Evolutionary conservation across 2,113 vertebrate species (phyloP).

Genomic region (Poeciliopsis occidentalis): DNA sequence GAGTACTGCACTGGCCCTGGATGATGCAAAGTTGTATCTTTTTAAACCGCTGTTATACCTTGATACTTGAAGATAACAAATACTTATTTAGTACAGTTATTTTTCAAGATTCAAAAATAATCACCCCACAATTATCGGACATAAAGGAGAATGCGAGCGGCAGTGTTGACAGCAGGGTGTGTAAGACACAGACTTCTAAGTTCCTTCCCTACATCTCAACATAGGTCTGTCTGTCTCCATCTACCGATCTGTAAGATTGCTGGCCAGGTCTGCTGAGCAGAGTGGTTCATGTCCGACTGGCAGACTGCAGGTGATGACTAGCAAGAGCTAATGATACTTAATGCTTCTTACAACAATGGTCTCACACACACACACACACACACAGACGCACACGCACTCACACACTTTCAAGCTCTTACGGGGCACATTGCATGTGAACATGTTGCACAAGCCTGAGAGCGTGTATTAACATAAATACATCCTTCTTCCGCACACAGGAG

Average conservation of each 20-base stretch:
- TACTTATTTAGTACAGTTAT: neutral
- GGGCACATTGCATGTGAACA: conserved; percentile 23
- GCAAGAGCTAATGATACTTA: conserved; percentile 78
- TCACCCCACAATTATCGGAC: neutral
- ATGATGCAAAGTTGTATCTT: neutral
- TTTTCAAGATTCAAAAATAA: conserved; percentile 6
- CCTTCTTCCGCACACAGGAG: neutral
- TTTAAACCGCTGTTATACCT: neutral
- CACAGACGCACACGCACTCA: conserved; percentile 19
- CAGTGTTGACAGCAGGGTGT: conserved; percentile 29
- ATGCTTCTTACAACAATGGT: conserved; percentile 59
- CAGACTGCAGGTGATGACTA: conserved; percentile 80
- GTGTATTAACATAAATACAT: neutral
- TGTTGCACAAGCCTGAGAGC: conserved; percentile 9
- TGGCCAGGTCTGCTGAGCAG: conserved; percentile 68
- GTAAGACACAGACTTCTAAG: conserved; percentile 21
- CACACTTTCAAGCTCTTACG: conserved; percentile 18
- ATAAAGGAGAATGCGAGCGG: conserved; percentile 16
- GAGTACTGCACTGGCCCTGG: neutral
- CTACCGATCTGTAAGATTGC: conserved; percentile 62
- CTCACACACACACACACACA: conserved; percentile 13
- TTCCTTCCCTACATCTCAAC: conserved; percentile 9
- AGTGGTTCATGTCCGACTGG: conserved; percentile 67
- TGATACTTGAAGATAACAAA: neutral
- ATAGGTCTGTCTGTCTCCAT: conserved; percentile 44